Percentiles rank a stretch among this genome's conserved stretches.
These are phyloP conservation scores for Clangula hyemalis DNA, from an alignment of 2,797 vertebrate genomes.

Conservation along the genomic window DNA sequence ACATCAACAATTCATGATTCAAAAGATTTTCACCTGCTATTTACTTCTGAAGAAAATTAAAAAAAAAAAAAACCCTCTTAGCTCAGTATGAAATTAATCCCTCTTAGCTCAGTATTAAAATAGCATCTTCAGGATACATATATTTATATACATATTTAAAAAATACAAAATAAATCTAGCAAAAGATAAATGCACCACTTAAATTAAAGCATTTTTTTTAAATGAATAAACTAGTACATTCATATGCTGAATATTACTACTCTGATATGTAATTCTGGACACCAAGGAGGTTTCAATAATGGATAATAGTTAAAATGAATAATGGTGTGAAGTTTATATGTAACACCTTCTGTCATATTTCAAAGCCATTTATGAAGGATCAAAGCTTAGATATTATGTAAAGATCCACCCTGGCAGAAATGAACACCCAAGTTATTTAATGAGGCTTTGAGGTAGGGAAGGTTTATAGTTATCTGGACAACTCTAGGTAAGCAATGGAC, in stretches of 20 bases:
- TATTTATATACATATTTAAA: too few species aligned
- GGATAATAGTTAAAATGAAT: not conserved
- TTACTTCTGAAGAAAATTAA: not conserved
- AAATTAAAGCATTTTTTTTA: not conserved
- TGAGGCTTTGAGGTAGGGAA: not conserved
- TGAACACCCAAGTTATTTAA: not conserved
- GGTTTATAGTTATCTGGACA: not conserved
- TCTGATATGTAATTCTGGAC: not conserved
- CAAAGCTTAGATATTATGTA: not conserved
- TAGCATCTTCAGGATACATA: not conserved
- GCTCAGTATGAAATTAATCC: too few species aligned
- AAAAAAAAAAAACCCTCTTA: not conserved
- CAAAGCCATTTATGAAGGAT: not conserved
- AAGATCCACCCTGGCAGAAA: not conserved
- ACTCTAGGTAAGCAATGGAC: not conserved
- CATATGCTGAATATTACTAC: not conserved
- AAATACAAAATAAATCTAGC: not conserved
- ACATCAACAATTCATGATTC: not conserved
- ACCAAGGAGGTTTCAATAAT: not conserved
- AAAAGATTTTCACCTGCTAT: not conserved
- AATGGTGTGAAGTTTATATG: not conserved
- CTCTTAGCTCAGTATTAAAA: not conserved
- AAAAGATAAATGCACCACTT: not conserved
- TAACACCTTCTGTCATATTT: not conserved
- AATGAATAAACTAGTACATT: not conserved